Evolutionary conservation across 2,888 invertebrate genomes (phyloP).

Genomic region (Leptinotarsa juncta): DNA sequence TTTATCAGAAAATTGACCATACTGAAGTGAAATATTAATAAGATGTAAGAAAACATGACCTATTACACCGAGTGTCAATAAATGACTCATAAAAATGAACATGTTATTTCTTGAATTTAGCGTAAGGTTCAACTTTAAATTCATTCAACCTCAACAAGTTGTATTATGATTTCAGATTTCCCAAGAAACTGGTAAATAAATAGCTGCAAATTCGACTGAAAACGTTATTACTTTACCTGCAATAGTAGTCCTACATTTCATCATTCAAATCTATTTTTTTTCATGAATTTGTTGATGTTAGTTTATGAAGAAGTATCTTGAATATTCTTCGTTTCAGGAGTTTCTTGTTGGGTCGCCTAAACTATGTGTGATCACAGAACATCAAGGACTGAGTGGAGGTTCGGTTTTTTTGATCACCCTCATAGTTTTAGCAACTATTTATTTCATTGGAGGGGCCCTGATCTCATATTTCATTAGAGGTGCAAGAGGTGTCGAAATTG

Average conservation of each 20-base stretch:
- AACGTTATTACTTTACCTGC: too few relatives aligned
- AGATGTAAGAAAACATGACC: too few relatives aligned
- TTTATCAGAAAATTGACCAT: too few relatives aligned
- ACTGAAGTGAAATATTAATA: too few relatives aligned
- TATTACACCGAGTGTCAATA: too few relatives aligned
- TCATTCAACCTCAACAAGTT: too few relatives aligned
- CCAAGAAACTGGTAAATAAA: too few relatives aligned
- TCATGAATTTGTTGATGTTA: background rate
- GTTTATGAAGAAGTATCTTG: constrained; percentile 6
- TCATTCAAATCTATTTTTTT: background rate
- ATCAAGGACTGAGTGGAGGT: constrained; percentile 70
- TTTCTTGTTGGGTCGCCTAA: constrained; percentile 68
- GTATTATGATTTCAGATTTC: too few relatives aligned
- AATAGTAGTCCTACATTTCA: background rate
- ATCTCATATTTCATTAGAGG: constrained; percentile 77
- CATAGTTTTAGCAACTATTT: constrained; percentile 70
- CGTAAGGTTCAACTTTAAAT: too few relatives aligned
- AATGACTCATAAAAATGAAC: too few relatives aligned
- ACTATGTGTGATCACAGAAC: constrained; percentile 66
- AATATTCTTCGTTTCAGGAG: constrained; percentile 60
- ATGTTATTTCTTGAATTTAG: too few relatives aligned
- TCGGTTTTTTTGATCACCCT: constrained; percentile 75
- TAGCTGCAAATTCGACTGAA: too few relatives aligned
- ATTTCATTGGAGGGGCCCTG: constrained; percentile 75
- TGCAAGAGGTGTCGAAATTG: constrained; percentile 77